A percentile compares a stretch with the other conserved stretches of the same genome.
Evolutionary conservation across 1,140 invertebrate genomes (phyloP).

Genomic region (Platorchestia sp.): DNA sequence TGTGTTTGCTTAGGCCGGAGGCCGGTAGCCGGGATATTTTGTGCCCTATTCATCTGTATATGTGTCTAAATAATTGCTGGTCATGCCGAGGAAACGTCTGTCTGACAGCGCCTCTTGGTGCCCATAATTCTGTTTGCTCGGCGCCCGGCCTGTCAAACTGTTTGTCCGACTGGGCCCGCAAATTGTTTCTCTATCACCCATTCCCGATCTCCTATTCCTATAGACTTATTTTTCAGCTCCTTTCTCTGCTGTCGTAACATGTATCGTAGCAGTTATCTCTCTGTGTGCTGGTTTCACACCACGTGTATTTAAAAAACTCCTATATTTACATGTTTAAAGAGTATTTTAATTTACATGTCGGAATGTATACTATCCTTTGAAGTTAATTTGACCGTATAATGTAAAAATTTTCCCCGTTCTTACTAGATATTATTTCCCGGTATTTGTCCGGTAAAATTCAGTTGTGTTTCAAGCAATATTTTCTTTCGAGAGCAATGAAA

Average conservation of each 20-base stretch:
- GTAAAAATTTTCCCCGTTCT: too few species aligned
- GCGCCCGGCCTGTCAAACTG: not conserved
- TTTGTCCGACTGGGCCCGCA: not conserved
- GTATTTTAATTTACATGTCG: too few species aligned
- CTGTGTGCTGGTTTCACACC: not conserved
- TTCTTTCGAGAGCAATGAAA: too few species aligned
- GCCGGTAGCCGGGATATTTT: not conserved
- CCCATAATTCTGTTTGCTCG: slow-evolving; percentile 46
- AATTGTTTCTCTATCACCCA: slow-evolving; percentile 5
- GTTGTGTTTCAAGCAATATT: too few species aligned
- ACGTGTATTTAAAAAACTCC: too few species aligned
- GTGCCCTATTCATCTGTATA: slow-evolving; percentile 21
- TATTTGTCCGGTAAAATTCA: too few species aligned
- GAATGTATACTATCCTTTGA: too few species aligned
- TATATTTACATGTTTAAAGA: too few species aligned
- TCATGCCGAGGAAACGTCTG: slow-evolving; percentile 29
- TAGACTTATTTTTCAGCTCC: not conserved
- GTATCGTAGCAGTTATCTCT: not conserved
- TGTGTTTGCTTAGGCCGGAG: slow-evolving; percentile 23
- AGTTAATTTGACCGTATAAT: too few species aligned
- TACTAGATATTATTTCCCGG: too few species aligned
- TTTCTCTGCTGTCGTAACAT: not conserved
- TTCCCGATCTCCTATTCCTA: not conserved
- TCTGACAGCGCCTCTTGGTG: slow-evolving; percentile 9
- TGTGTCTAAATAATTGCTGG: slow-evolving; percentile 46